Percentiles rank a stretch among this genome's conserved stretches.
Conservation (phyloP, 1,140 invertebrate genomes). For the Amyelois transitella region DNA sequence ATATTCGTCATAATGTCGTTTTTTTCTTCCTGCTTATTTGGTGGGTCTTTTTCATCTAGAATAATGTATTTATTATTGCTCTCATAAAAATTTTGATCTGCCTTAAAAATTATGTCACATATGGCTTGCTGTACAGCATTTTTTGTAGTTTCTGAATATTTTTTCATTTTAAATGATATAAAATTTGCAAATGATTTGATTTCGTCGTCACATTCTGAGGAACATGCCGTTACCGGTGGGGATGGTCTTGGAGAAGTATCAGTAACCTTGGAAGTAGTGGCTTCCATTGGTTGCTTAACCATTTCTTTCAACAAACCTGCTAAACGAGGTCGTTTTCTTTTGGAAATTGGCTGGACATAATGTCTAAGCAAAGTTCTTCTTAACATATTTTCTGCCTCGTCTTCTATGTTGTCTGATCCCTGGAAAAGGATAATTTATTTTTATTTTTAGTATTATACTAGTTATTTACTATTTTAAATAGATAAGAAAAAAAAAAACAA, state of each 20-base stretch:
- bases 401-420: not conserved
- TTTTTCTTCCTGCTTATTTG: not conserved
- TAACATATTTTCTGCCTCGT: not conserved
- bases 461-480: too few relatives aligned
- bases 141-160: constrained; percentile 19
- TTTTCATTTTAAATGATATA: constrained; percentile 28
- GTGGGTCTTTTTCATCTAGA: not conserved
- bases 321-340: not conserved
- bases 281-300: not conserved
- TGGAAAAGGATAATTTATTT: too few relatives aligned
- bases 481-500: too few relatives aligned
- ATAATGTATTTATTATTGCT: constrained; percentile 1
- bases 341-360: not conserved
- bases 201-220: constrained; percentile 17
- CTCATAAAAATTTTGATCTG: constrained; percentile 22
- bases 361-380: not conserved
- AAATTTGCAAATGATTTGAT: constrained; percentile 22
- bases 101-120: constrained; percentile 26
- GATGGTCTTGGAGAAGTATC: not conserved
- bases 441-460: too few relatives aligned
- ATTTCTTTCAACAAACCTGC: not conserved
- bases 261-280: not conserved
- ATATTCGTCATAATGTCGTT: not conserved
- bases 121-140: constrained; percentile 25
- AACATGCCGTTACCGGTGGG: not conserved